phyloP scores from a whole-genome alignment of 2,797 vertebrate species.

The Falco naumanni region DNA sequence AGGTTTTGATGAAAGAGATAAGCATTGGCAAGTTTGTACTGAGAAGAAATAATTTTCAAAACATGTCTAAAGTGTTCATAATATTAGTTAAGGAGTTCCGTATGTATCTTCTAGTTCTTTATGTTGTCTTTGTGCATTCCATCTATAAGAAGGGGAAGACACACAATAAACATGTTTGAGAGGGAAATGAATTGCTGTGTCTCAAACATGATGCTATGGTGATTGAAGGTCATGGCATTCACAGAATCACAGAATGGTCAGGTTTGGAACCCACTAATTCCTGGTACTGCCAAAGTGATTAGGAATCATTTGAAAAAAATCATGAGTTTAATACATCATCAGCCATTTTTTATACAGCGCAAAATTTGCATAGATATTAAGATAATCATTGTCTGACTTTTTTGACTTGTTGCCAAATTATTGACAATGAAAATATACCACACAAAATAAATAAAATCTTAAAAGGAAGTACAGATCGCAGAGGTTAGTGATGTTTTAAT shows the following conservation, averaged over 20 bases:
- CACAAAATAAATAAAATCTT: background rate
- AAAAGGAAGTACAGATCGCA: background rate
- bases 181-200: background rate
- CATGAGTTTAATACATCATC: background rate
- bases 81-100: background rate
- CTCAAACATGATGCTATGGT: background rate
- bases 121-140: background rate
- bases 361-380: background rate
- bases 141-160: background rate
- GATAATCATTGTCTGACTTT: background rate
- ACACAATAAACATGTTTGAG: background rate
- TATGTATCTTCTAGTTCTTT: background rate
- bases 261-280: background rate
- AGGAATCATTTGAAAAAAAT: background rate
- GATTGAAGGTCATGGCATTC: background rate
- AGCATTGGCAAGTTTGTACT: background rate
- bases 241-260: background rate
- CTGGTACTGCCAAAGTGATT: background rate
- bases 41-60: conserved; percentile 17
- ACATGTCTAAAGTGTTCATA: background rate
- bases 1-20: conserved; percentile 36
- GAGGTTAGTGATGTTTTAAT: background rate
- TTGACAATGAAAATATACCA: background rate
- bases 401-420: background rate
- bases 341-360: background rate